These are phyloP conservation scores for Helostoma temminkii DNA, from an alignment of 2,797 vertebrate genomes.

Conservation along the genomic window DNA sequence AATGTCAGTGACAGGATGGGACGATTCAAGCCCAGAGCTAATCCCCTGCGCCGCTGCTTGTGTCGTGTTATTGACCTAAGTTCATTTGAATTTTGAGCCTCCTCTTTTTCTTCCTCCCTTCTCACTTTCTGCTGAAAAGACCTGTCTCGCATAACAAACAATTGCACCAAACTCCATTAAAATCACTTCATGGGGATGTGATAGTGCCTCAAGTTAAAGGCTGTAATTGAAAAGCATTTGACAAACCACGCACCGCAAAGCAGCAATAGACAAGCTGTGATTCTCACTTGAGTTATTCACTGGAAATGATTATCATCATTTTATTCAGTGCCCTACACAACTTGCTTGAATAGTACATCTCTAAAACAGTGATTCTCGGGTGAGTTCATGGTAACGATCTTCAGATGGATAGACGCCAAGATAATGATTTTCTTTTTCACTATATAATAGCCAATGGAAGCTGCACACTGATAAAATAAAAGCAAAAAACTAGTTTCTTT, in stretches of 20 bases:
- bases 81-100: conserved; percentile 63
- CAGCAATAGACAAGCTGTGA: conserved; percentile 78
- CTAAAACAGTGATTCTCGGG: conserved; percentile 61
- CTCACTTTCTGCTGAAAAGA: conserved; percentile 58
- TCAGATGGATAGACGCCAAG: conserved; percentile 59
- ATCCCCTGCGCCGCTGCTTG: conserved; percentile 59
- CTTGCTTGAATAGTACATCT: conserved; percentile 54
- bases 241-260: conserved; percentile 75
- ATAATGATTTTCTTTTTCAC: conserved; percentile 53
- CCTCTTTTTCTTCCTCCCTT: conserved; percentile 6
- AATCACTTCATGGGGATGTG: conserved; percentile 79
- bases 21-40: conserved; percentile 48
- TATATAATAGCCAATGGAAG: conserved; percentile 39
- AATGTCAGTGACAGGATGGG: conserved; percentile 57
- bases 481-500: conserved; percentile 33
- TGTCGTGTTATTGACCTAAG: conserved; percentile 66
- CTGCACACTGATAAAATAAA: conserved; percentile 43
- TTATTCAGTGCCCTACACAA: conserved; percentile 59
- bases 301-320: conserved; percentile 76
- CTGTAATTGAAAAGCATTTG: conserved; percentile 82
- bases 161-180: conserved; percentile 80
- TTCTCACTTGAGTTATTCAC: conserved; percentile 75
- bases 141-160: conserved; percentile 80
- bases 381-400: conserved; percentile 68
- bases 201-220: conserved; percentile 80